phyloP scores from a whole-genome alignment of 1,140 invertebrate genomes.

The Oryzaephilus surinamensis region DNA sequence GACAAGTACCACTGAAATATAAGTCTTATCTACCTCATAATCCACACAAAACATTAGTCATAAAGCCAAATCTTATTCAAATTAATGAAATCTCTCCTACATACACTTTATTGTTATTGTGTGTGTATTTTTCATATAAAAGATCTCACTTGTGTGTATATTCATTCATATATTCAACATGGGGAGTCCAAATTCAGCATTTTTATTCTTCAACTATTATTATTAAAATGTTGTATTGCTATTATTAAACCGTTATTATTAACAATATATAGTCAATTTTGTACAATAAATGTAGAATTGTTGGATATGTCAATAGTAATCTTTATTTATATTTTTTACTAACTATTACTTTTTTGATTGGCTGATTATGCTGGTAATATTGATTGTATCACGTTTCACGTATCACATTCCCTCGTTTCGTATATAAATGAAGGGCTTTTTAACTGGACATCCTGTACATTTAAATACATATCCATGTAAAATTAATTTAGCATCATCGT shows the following conservation, averaged over 20 bases:
- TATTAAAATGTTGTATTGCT: not conserved
- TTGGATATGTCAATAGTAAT: constrained; percentile 16
- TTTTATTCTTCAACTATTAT: constrained; percentile 3
- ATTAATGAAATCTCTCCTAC: constrained; percentile 9
- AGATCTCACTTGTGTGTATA: too few relatives aligned
- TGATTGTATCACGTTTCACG: too few relatives aligned
- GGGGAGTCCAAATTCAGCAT: constrained; percentile 10
- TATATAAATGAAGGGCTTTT: too few relatives aligned
- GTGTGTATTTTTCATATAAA: not conserved
- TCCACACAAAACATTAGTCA: not conserved
- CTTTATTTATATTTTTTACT: constrained; percentile 17
- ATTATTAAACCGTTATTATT: too few relatives aligned
- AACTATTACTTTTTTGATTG: too few relatives aligned
- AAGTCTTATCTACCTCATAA: too few relatives aligned
- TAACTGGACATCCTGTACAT: too few relatives aligned
- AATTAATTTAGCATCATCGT: too few relatives aligned
- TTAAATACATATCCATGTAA: too few relatives aligned
- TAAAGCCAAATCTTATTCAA: constrained; percentile 6
- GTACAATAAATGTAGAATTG: constrained; percentile 10
- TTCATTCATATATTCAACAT: constrained; percentile 6
- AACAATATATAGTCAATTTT: constrained; percentile 6
- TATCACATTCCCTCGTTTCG: too few relatives aligned
- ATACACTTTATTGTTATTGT: constrained; percentile 4
- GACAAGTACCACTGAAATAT: too few relatives aligned
- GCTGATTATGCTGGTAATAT: too few relatives aligned